A percentile compares a stretch with the other conserved stretches of the same genome.
Evolutionary conservation across 2,888 invertebrate species (phyloP).

Genomic region (Mythimna lalbum): DNA sequence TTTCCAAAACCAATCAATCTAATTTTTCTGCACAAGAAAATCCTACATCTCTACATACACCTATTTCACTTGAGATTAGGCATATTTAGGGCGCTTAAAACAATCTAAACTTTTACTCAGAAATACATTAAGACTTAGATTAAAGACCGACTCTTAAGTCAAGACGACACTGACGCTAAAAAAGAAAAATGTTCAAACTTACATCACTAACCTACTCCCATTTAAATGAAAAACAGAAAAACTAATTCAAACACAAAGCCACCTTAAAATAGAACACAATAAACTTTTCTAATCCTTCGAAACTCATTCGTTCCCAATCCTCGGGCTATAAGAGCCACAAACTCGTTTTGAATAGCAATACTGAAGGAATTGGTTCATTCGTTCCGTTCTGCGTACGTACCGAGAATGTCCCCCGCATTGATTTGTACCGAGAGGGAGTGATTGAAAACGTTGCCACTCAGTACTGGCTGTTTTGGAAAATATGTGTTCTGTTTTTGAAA

Average conservation of each 20-base stretch:
- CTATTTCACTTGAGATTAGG: background rate
- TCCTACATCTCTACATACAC: background rate
- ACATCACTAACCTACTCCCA: slow-evolving; percentile 27
- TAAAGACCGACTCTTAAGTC: background rate
- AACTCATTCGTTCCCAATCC: slow-evolving; percentile 59
- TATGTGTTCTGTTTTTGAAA: slow-evolving; percentile 29
- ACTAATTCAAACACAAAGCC: slow-evolving; percentile 52
- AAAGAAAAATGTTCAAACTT: slow-evolving; percentile 24
- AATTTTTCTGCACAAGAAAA: no score
- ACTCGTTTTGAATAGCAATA: slow-evolving; percentile 67
- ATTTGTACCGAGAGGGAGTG: slow-evolving; percentile 66
- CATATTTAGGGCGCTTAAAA: background rate
- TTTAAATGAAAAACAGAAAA: slow-evolving; percentile 47
- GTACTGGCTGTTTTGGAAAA: slow-evolving; percentile 54
- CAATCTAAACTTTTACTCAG: no score
- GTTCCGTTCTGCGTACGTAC: slow-evolving; percentile 47
- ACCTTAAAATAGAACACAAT: slow-evolving; percentile 58
- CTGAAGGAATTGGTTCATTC: slow-evolving; percentile 62
- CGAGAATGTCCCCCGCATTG: slow-evolving; percentile 54
- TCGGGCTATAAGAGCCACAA: slow-evolving; percentile 57
- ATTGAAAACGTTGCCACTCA: slow-evolving; percentile 66
- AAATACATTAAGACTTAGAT: background rate
- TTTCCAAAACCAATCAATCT: no score
- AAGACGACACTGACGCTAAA: background rate
- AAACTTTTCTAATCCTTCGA: slow-evolving; percentile 63